These are phyloP conservation scores for Bradypus variegatus DNA, from an alignment of 2,797 vertebrate genomes.

Conservation along the genomic window DNA sequence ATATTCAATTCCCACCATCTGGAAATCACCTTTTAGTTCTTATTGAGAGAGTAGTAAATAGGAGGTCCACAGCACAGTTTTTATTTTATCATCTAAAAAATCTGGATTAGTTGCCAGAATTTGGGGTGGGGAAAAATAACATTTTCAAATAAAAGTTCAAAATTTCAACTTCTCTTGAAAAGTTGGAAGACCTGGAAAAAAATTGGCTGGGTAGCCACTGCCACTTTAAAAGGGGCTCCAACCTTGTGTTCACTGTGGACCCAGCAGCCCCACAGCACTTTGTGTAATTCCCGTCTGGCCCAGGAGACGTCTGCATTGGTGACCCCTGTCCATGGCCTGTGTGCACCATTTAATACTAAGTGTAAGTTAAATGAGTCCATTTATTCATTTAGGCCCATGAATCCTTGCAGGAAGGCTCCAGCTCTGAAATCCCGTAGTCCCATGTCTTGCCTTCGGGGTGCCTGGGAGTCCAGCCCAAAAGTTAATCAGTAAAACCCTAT, in stretches of 20 bases:
- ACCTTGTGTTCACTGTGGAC: fast-evolving
- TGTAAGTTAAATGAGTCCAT: not conserved
- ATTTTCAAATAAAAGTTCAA: not conserved
- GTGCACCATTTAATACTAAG: not conserved
- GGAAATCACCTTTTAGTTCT: not conserved
- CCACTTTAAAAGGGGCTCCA: not conserved
- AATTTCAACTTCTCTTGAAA: not conserved
- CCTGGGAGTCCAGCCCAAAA: not conserved
- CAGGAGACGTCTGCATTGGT: not conserved
- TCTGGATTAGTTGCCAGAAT: not conserved
- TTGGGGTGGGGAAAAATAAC: too few relatives aligned
- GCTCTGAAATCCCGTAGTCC: not conserved
- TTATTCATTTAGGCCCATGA: not conserved
- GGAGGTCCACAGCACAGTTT: not conserved
- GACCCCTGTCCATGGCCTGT: not conserved
- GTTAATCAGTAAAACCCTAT: fast-evolving
- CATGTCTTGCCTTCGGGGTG: not conserved
- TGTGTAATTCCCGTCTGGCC: not conserved
- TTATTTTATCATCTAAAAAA: not conserved
- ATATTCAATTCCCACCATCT: not conserved
- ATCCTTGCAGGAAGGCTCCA: too few relatives aligned
- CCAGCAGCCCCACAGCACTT: not conserved
- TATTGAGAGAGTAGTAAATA: not conserved
- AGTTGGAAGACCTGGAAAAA: not conserved
- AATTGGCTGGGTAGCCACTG: not conserved